Evolutionary conservation across 2,797 vertebrate genomes (phyloP).

Genomic region (Fistularia tabacaria): DNA sequence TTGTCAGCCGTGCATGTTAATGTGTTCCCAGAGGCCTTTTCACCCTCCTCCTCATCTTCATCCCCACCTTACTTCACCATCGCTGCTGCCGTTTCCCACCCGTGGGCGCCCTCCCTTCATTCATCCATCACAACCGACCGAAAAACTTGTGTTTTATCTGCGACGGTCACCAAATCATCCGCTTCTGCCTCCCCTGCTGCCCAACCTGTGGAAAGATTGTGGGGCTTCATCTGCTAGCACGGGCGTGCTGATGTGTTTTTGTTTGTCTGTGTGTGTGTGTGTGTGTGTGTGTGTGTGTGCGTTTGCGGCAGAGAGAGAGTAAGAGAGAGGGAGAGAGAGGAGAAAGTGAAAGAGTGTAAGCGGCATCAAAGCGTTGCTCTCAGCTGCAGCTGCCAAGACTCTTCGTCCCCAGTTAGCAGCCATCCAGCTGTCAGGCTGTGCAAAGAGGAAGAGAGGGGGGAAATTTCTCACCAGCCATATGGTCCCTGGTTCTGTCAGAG

Average conservation of each 20-base stretch:
- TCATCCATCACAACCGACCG: background rate
- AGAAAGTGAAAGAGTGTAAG: constrained; percentile 64
- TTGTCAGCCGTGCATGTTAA: constrained; percentile 77
- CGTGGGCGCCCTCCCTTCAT: constrained; percentile 23
- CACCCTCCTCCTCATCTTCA: constrained; percentile 44
- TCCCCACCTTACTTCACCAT: constrained; percentile 24
- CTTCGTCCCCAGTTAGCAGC: constrained; percentile 83
- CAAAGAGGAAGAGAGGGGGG: constrained; percentile 81
- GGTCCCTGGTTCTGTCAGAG: constrained; percentile 82
- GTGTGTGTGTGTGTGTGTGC: too few species aligned
- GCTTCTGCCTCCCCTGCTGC: background rate
- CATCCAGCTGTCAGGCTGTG: constrained; percentile 84
- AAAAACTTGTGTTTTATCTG: too few species aligned
- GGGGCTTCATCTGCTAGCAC: constrained; percentile 1
- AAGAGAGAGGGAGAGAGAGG: constrained; percentile 24
- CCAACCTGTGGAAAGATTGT: constrained; percentile 83
- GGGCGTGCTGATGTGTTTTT: too few species aligned
- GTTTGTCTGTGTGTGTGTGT: too few species aligned
- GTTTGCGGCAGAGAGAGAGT: background rate
- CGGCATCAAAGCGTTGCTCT: constrained; percentile 83
- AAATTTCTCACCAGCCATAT: constrained; percentile 93
- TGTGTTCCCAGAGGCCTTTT: constrained; percentile 74
- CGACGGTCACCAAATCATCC: too few species aligned
- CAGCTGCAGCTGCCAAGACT: constrained; percentile 90
- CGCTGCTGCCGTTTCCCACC: constrained; percentile 33